Evolutionary conservation across 2,888 invertebrate genomes (phyloP), one percentile per base, ranked within the genome.

Genomic region (Dasypolia templi): DNA sequence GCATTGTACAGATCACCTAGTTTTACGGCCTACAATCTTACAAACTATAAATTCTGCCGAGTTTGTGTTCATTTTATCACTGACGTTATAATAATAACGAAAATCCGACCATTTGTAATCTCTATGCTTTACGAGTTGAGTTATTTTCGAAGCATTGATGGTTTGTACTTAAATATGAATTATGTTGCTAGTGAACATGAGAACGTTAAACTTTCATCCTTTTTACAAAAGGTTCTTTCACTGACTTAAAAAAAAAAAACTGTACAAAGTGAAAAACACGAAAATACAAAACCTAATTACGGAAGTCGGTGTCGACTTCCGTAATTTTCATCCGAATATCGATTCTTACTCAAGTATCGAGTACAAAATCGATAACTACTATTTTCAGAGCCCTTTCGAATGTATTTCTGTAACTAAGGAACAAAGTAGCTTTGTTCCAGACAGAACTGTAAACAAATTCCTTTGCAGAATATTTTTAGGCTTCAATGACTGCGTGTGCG

Each of bases 381-480:
- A 62, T 66, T 65, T 79, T 63, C 56, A 63, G 44, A 44, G 55
- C 53, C 59, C 44, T 63, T 17, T 58, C 42, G 26, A n/a, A 42
- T 53, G 62, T 79, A 79, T 79, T 78, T 67, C 65, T 75, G 72
- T 67, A 82, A 58, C 83, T 55, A 85, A 85, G 77, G 74, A 73
- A 86, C 86, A 87, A 86, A 84, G 84, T 82, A 55, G 62, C 71
- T 22, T 69, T 83, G 77, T 83, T 81, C 51, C 51, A 55, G 64
- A 55, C 67, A 69, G 72, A 86, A 75, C 86, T 75, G 86, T 86
- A 84, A 86, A 82, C 77, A 79, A 81, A 86, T 87, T 86, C 82
- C 82, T 81, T 76, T 62, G 71, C 73, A 49, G 77, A 75, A 77
- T 85, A 87, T 86, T 85, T 83, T 75, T 86, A 82, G 80, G 63